Percentiles rank a stretch among this genome's conserved stretches.
phyloP scores from a whole-genome alignment of 2,888 invertebrate genomes.

The Lasioglossum malachurum region DNA sequence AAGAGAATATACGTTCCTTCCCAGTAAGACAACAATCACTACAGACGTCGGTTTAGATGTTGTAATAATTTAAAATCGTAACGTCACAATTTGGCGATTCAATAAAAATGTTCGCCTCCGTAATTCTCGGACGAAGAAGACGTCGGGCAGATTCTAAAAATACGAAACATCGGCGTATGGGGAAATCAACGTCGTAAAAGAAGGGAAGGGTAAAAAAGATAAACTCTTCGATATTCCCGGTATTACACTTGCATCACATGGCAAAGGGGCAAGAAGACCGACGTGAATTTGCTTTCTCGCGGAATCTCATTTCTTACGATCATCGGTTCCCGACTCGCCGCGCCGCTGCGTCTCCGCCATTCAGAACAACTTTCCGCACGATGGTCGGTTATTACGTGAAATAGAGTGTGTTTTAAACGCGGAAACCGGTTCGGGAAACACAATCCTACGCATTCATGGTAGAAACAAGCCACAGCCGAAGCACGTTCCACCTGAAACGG shows the following conservation, averaged over 20 bases:
- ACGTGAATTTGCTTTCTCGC: background rate
- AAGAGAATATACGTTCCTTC: no score
- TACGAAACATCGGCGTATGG: background rate
- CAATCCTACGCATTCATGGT: slow-evolving; percentile 40
- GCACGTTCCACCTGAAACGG: slow-evolving; percentile 48
- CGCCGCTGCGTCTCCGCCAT: slow-evolving; percentile 22
- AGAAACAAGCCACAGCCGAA: slow-evolving; percentile 45
- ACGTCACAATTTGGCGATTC: background rate
- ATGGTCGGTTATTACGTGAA: slow-evolving; percentile 42
- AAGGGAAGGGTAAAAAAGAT: background rate
- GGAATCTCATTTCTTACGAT: background rate
- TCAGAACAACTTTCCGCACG: slow-evolving; percentile 37
- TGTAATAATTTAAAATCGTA: background rate
- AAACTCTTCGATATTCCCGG: background rate
- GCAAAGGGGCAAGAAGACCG: background rate
- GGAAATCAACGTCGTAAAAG: slow-evolving; percentile 1
- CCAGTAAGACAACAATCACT: no score
- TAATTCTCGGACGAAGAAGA: background rate
- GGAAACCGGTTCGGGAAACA: slow-evolving; percentile 52
- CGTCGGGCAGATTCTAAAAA: background rate
- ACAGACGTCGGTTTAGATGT: no score
- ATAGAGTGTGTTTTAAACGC: slow-evolving; percentile 44
- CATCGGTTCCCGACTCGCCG: background rate
- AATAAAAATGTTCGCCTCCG: background rate
- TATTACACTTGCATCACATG: background rate